These are phyloP conservation scores for Aegithalos caudatus DNA, from an alignment of 2,113 vertebrate genomes.

Conservation along the genomic window DNA sequence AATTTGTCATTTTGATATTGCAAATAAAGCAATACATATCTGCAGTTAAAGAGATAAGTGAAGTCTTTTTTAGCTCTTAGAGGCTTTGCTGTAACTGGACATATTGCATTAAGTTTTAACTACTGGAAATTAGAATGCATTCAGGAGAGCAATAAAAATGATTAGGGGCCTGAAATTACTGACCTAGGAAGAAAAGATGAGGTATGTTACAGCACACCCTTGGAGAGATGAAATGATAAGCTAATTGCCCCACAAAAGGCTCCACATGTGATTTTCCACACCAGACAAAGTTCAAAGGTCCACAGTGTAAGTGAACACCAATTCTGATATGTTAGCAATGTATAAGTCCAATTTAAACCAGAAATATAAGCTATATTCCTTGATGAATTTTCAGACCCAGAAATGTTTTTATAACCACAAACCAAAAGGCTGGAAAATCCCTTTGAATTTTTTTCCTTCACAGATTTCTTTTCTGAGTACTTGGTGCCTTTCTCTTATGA, in stretches of 20 bases:
- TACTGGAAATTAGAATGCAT: constrained; percentile 20
- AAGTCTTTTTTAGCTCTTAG: not conserved
- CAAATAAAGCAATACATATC: not conserved
- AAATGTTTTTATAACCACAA: not conserved
- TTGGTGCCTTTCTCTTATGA: not conserved
- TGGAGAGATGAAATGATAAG: constrained; percentile 8
- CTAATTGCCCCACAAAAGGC: not conserved
- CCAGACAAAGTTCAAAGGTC: not conserved
- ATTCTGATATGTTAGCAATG: not conserved
- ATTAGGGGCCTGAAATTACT: not conserved
- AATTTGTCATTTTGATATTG: not conserved
- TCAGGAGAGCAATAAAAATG: constrained; percentile 28
- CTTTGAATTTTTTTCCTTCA: not conserved
- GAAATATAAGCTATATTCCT: not conserved
- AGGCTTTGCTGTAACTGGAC: not conserved
- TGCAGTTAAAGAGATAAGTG: not conserved
- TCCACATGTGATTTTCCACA: not conserved
- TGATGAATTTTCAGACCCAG: not conserved
- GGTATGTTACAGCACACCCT: not conserved
- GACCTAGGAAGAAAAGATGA: constrained; percentile 11
- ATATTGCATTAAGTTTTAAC: not conserved
- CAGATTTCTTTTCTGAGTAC: not conserved
- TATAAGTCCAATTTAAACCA: not conserved
- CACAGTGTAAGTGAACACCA: not conserved
- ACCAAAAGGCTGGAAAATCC: not conserved